Evolutionary conservation across 2,113 vertebrate species (phyloP).

Genomic region (Pycnonotus jocosus): DNA sequence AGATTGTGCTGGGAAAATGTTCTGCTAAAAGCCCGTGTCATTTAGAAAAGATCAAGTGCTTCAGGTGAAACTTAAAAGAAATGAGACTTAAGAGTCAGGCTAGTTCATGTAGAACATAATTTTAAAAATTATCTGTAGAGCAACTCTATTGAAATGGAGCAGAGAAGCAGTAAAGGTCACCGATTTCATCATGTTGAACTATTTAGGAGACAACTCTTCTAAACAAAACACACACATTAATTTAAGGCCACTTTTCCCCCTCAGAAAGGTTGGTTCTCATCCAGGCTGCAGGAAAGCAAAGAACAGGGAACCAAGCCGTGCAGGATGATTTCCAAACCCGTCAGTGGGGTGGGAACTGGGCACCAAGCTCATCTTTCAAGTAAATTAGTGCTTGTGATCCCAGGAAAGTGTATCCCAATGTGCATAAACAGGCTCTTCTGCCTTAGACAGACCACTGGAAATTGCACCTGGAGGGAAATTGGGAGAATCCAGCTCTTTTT

Average conservation of each 20-base stretch:
- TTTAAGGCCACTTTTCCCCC: neutral
- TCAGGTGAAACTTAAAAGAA: neutral
- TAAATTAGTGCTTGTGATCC: too few relatives aligned
- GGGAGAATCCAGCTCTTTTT: neutral
- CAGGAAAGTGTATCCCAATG: neutral
- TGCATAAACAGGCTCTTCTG: neutral
- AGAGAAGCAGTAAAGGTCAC: neutral
- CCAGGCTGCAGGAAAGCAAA: neutral
- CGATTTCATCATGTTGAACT: neutral
- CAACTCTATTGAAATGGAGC: neutral
- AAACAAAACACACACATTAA: neutral
- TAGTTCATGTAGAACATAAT: neutral
- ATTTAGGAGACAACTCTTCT: neutral
- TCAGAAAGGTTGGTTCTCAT: neutral
- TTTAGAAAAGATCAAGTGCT: neutral
- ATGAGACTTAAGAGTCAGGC: neutral
- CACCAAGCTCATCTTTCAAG: neutral
- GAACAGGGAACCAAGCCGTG: neutral
- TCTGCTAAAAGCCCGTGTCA: neutral
- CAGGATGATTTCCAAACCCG: neutral
- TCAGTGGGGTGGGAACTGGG: neutral
- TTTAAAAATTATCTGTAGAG: neutral
- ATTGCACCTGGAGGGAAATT: neutral
- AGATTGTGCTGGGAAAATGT: neutral
- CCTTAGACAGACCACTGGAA: neutral